Base-by-base conservation (phyloP, 2,888 invertebrate species). In the Catocala sponsa region DNA sequence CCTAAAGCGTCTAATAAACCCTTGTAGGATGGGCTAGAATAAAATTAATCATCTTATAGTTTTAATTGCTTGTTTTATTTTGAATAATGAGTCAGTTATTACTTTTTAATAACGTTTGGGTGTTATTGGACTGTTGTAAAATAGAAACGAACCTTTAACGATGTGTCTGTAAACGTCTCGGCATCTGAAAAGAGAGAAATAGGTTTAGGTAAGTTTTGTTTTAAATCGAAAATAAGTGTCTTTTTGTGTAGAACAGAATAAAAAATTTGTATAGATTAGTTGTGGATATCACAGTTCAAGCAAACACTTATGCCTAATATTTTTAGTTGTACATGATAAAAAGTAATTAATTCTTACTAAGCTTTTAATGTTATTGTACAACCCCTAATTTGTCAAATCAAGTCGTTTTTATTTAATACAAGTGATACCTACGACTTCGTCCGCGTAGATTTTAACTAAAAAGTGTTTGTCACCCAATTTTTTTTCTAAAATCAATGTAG, bases 181-280 rank as follows among this genome's bases (percentile, higher is more conserved):
- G 78, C 83, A 87, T 87, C 86, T 88, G 87, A 75, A 87, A 87
- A 68, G 33, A 68, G 33, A 85, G 60, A 75, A 67, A 64, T 54
- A 63, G 59, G n/a, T 38, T 15, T 49, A 13, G 35, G 15, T 59
- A 9, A 59, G 47, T n/a, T 10, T 50, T 44, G 6, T 13, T 15
- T 15, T 5, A 42, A 25, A 43, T 42, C n/a, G 25, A 25, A 25
- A 25, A 4, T 25, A 25, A 25, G 25, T 25, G 2, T 15, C 15
- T 15, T 15, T 6, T 51, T 44, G 10, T 13, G 10, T 13, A 0
- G 32, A 25, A 43, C 13, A 42, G 25, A 25, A 15, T 15, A 15
- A 4, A 25, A 25, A 2, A 25, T 2, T 25, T 4, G 25, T 25
- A 25, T 2, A 25, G 25, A 25, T 25, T 25, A 0, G 4, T 25